These are phyloP conservation scores for Pygmarrhopalites habei DNA, from an alignment of 1,140 invertebrate genomes.

Conservation along the genomic window DNA sequence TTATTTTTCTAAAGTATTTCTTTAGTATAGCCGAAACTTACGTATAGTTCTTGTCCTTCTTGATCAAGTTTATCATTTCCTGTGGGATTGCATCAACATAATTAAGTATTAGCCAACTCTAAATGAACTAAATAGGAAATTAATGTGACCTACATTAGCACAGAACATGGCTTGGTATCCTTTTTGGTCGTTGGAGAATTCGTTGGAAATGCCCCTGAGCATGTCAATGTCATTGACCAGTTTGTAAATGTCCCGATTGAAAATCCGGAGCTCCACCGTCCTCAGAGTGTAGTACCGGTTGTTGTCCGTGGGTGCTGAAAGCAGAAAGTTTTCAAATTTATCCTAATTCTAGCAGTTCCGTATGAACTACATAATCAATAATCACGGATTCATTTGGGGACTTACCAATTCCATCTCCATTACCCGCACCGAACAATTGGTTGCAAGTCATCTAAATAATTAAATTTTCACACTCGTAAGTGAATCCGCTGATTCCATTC, in stretches of 20 bases:
- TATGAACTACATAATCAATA: too few relatives aligned
- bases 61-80: constrained; percentile 11
- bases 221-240: constrained; percentile 48
- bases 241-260: constrained; percentile 45
- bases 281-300: constrained; percentile 44
- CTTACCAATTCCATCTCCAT: constrained; percentile 43
- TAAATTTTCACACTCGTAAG: constrained; percentile 47
- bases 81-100: constrained; percentile 47
- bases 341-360: too few relatives aligned
- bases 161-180: constrained; percentile 50
- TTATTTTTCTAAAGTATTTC: constrained; percentile 2
- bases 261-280: constrained; percentile 46
- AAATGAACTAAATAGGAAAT: too few relatives aligned
- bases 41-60: constrained; percentile 7
- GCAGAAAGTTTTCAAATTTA: too few relatives aligned
- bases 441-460: constrained; percentile 53
- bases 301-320: constrained; percentile 44
- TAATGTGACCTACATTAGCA: constrained; percentile 51
- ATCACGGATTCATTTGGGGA: too few relatives aligned
- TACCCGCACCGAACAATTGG: constrained; percentile 47
- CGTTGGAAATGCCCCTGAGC: constrained; percentile 44
- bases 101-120: too few relatives aligned
- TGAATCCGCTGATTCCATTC: too few relatives aligned
- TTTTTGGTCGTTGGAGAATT: constrained; percentile 44
- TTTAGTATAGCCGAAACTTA: constrained; percentile 10